Percentiles rank a stretch among this genome's conserved stretches.
Evolutionary conservation across 2,888 invertebrate genomes (phyloP).

Genomic region (Platycheirus rosarum): DNA sequence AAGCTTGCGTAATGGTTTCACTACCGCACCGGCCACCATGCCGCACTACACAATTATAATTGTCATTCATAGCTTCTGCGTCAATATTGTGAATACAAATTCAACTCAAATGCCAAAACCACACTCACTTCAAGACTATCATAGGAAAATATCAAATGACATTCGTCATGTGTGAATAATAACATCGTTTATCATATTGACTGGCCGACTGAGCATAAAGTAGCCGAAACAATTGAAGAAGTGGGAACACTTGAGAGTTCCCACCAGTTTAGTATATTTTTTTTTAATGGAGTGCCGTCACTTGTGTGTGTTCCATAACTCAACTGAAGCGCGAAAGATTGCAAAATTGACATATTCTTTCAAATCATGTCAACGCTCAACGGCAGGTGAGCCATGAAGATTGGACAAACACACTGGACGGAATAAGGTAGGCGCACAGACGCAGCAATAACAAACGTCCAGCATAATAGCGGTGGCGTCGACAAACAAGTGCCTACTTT

Average conservation of each 20-base stretch:
- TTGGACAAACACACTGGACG: background rate
- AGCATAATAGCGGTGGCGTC: slow-evolving; percentile 1
- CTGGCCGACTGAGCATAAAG: slow-evolving; percentile 63
- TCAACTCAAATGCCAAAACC: slow-evolving; percentile 50
- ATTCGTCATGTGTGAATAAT: slow-evolving; percentile 59
- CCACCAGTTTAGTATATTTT: background rate
- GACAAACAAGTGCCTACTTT: slow-evolving; percentile 56
- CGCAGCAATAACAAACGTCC: background rate
- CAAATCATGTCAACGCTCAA: slow-evolving; percentile 57
- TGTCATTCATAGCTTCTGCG: slow-evolving; percentile 7
- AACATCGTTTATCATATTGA: slow-evolving; percentile 54
- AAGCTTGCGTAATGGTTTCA: slow-evolving; percentile 25
- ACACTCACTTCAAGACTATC: background rate
- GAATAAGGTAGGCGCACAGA: background rate
- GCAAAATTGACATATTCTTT: slow-evolving; percentile 63
- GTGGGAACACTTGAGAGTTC: slow-evolving; percentile 43
- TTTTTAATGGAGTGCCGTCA: background rate
- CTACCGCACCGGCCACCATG: slow-evolving; percentile 32
- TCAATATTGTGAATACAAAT: slow-evolving; percentile 46
- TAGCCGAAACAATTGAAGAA: slow-evolving; percentile 49
- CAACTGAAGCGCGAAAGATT: slow-evolving; percentile 59
- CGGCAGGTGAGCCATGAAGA: slow-evolving; percentile 34
- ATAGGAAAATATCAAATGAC: slow-evolving; percentile 42
- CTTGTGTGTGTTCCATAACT: slow-evolving; percentile 40
- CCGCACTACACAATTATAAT: slow-evolving; percentile 3